Evolutionary conservation across 1,140 invertebrate species (phyloP), one percentile per base, ranked within the genome.

Genomic region (Leucophenga varia): DNA sequence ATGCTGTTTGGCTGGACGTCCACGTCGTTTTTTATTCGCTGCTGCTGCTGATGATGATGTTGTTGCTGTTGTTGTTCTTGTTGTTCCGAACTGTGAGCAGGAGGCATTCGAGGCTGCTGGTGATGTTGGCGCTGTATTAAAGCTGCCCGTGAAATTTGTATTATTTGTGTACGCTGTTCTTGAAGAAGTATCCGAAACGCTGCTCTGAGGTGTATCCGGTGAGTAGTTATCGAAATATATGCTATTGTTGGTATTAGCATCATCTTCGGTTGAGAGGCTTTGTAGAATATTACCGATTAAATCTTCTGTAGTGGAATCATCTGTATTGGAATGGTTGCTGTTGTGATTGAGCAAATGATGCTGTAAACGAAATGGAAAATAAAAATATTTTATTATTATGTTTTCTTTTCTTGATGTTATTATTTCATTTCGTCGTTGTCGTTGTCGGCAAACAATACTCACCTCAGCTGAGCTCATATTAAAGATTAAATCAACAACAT

Each of bases 1-100:
- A 42, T 70, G 69, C 19, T 56, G 45, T 39, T 72, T 72, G 41
- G 70, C 59, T 6, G 70, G 70, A 32, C 70, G 70, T 17, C 70
- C 70, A 5, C 70, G 69, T 43, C 57, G 61, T 9, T 59, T 55
- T 52, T 68, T 71, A 34, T 19, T 39, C 2, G 13, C 40, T 21
- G 18, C 35, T 14, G 39, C 22, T 35, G 16, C 20, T 21, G 13
- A 47, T 16, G 18, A 37, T 7, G 49, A 16, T 14, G 49, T 47
- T 16, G 48, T 44, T 36, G 31, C 36, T n/a, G 38, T 54, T 25
- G 22, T 25, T 25, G 22, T 25, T 25, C 5, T 10, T 25, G 22
- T 6, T 6, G 5, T 6, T 6, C 22, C 5, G 58, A 67, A 61
- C 38, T 46, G 58, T 4, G 61, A 61, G 32, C 49, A 59, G 18